Conservation (phyloP, 2,113 vertebrate species). For the Malaclemys terrapin region DNA sequence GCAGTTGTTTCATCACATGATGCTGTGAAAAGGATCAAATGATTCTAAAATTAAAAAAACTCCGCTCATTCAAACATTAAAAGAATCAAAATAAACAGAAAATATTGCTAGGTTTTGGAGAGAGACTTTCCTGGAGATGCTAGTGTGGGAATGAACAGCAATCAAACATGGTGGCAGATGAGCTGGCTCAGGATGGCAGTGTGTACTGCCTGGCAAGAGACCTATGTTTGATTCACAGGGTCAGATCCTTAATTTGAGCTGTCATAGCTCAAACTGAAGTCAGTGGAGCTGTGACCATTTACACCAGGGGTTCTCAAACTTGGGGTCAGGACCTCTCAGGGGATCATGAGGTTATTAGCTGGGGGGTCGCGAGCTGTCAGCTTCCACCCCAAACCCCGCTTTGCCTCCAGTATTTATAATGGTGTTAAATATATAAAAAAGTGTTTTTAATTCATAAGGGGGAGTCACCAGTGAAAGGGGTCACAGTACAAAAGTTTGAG, state of each 20-base stretch:
- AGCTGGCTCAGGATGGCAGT: background rate
- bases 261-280: background rate
- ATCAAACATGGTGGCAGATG: background rate
- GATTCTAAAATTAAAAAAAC: background rate
- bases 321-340: too few species aligned
- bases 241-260: background rate
- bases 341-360: too few species aligned
- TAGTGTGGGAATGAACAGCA: background rate
- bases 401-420: too few species aligned
- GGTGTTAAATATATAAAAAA: too few species aligned
- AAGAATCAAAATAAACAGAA: background rate
- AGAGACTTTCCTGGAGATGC: background rate
- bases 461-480: too few species aligned
- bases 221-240: background rate
- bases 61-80: background rate
- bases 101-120: background rate
- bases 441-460: too few species aligned
- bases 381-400: too few species aligned
- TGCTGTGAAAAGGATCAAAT: background rate
- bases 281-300: background rate
- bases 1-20: background rate
- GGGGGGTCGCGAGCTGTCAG: too few species aligned
- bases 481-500: too few species aligned
- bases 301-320: fast-evolving
- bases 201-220: background rate